Conservation (phyloP, 2,888 invertebrate genomes). For the Meiosimyza platycephala region DNA sequence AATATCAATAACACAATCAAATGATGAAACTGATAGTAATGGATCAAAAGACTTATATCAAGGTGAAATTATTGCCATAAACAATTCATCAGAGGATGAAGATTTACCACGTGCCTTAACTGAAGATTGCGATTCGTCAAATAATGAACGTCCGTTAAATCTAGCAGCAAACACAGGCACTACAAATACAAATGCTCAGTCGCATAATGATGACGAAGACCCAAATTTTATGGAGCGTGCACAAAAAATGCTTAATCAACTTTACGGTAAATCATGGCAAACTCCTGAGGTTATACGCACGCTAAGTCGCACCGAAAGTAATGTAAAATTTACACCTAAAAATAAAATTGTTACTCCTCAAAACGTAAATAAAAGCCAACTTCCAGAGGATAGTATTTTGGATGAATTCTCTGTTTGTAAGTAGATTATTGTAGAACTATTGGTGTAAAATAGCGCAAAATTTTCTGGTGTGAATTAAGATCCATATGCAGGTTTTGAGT, state of each 20-base stretch:
- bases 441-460: too few species aligned
- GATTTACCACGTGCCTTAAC: not conserved
- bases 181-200: not conserved
- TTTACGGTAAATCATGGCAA: conserved; percentile 65
- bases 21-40: conserved; percentile 25
- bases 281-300: conserved; percentile 63
- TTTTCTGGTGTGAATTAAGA: too few species aligned
- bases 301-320: conserved; percentile 53
- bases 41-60: not conserved
- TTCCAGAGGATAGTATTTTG: conserved; percentile 53
- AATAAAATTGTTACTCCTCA: not conserved
- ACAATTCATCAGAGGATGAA: not conserved
- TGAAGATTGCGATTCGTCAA: too few species aligned
- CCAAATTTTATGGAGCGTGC: conserved; percentile 55
- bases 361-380: conserved; percentile 21
- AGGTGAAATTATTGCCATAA: not conserved
- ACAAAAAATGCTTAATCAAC: conserved; percentile 57
- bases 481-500: not conserved
- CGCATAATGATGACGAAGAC: conserved; percentile 25
- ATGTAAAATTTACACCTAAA: conserved; percentile 31
- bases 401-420: conserved; percentile 62
- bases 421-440: conserved; percentile 36
- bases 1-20: conserved; percentile 51
- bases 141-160: not conserved
- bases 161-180: not conserved